A percentile compares a stretch with the other conserved stretches of the same genome.
These are phyloP conservation scores for Xenopus borealis DNA, from an alignment of 2,113 vertebrate genomes.

Conservation along the genomic window DNA sequence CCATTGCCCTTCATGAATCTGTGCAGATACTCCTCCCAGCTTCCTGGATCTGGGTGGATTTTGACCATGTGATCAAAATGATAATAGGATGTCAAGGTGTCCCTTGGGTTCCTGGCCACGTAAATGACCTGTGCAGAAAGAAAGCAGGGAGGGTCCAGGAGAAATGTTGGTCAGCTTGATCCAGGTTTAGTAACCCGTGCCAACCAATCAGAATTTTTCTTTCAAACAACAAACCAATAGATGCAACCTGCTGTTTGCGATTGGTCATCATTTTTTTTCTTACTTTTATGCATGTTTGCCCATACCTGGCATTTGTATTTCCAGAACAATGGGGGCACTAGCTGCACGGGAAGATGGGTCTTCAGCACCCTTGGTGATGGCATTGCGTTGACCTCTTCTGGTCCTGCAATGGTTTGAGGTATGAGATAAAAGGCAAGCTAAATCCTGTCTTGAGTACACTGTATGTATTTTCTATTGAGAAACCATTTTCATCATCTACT, in stretches of 20 bases:
- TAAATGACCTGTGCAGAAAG: constrained; percentile 56
- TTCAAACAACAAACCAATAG: too few species aligned
- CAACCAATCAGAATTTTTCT: too few species aligned
- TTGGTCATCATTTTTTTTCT: too few species aligned
- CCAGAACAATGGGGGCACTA: not conserved
- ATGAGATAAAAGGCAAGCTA: too few species aligned
- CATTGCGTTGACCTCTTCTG: not conserved
- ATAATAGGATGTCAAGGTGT: constrained; percentile 62
- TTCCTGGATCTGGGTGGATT: constrained; percentile 54
- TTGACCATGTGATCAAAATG: constrained; percentile 62
- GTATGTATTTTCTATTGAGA: too few species aligned
- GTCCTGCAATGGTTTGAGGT: not conserved
- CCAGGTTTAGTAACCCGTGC: too few species aligned
- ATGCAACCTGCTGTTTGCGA: too few species aligned
- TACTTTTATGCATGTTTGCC: too few species aligned
- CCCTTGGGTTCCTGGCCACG: constrained; percentile 64
- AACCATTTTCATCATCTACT: too few species aligned
- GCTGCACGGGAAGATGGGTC: not conserved
- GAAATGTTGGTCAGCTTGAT: too few species aligned
- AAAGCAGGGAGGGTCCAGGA: too few species aligned
- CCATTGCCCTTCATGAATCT: constrained; percentile 57
- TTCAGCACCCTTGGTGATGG: not conserved
- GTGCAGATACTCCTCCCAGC: constrained; percentile 60
- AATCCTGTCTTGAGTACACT: too few species aligned
- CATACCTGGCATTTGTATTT: not conserved